Base-by-base conservation (phyloP, 2,888 invertebrate genomes). In the Phorcus lineatus region DNA sequence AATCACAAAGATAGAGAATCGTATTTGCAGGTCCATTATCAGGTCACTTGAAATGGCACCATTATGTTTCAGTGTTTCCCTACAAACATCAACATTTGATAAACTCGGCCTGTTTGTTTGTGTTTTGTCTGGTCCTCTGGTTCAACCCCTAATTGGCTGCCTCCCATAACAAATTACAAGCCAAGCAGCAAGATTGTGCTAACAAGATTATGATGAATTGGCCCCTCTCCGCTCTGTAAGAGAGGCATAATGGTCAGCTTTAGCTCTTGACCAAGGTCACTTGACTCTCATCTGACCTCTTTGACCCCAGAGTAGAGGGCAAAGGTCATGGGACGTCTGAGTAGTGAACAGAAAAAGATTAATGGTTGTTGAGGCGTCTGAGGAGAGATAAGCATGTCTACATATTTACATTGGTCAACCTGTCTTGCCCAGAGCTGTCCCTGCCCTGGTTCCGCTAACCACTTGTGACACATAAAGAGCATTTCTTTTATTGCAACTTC, bases 241-340 rank as follows among this genome's bases (percentile, higher is more conserved):
- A 28, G 47, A 31, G 36, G 19, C 11, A 13, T 70, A 70, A 70
- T 70, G 40, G 70, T 70, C 70, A 70, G 11, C 36, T 19, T 36
- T 19, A 11, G 31, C 40, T 4, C 70, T 70, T 70, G 70, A 70
- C 70, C 70, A 70, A 17, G 67, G 70, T 40, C 70, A 70, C 40
- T 70, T 70, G 31, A 70, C 70, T 36, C 36, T 36, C 40, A n/a
- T 19, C 57, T 70, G 70, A 70, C 70, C 70, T 31, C 47, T 31
- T 36, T 70, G 36, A 31, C 70, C 36, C 11, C 36, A 2, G n/a
- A 13, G 36, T 28, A 40, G 70, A 40, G 70, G 70, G 28, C 36
- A 70, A n/a, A 36, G 70, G 70, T 70, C 70, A 70, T 40, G 40
- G 36, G 70, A 3, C 70, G 70, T 1, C 70, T 70, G 70, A 70